Conservation (phyloP, 1,140 invertebrate genomes). For the Eufriesea mexicana region DNA sequence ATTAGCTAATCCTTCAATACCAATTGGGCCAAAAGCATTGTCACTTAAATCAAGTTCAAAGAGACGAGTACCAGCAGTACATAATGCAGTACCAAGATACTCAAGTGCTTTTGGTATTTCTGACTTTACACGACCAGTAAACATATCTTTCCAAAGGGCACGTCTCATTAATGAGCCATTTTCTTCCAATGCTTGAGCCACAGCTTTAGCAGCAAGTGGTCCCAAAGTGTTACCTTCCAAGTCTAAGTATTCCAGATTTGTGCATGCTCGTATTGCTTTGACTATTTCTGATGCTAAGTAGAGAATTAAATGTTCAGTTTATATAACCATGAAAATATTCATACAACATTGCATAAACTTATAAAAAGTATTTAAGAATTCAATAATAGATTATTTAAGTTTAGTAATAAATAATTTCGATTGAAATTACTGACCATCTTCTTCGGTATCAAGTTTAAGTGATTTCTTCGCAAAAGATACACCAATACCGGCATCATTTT, state of each 20-base stretch:
- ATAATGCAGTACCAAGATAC: constrained; percentile 91
- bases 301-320: constrained; percentile 25
- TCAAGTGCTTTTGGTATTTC: constrained; percentile 96
- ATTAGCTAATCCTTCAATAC: constrained; percentile 93
- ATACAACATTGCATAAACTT: constrained; percentile 1
- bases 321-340: background rate
- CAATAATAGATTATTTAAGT: constrained; percentile 4
- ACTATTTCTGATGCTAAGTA: constrained; percentile 85
- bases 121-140: constrained; percentile 95
- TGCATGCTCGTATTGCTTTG: constrained; percentile 85
- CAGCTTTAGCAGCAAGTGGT: constrained; percentile 91
- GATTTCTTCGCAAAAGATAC: constrained; percentile 87
- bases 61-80: constrained; percentile 89
- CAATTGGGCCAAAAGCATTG: constrained; percentile 99
- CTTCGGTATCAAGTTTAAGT: constrained; percentile 86
- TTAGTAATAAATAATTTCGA: constrained; percentile 6
- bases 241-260: constrained; percentile 87
- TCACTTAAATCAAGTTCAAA: constrained; percentile 97
- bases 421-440: constrained; percentile 84
- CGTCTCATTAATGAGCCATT: constrained; percentile 89
- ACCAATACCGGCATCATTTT: constrained; percentile 72
- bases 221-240: constrained; percentile 97
- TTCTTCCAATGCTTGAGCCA: constrained; percentile 90
- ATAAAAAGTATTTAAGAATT: constrained; percentile 8
- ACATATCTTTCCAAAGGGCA: constrained; percentile 97